A percentile compares a stretch with the other conserved stretches of the same genome.
Conservation (phyloP, 2,888 invertebrate species). For the Epinotia brunnichana region DNA sequence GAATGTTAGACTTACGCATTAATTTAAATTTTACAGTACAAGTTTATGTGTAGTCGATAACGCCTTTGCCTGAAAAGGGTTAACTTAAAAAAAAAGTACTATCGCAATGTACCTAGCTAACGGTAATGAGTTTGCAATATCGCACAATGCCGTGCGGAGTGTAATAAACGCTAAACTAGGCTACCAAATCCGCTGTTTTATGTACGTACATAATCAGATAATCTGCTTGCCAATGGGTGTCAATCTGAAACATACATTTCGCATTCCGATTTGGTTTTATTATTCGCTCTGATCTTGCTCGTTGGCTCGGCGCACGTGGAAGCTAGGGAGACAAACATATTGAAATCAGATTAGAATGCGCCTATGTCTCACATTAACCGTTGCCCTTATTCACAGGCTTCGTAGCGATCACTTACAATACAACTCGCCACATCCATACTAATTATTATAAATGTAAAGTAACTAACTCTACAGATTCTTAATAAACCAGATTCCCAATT, state of each 20-base stretch:
- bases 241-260: neutral
- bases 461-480: too few relatives aligned
- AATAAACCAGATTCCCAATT: too few relatives aligned
- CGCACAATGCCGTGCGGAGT: conserved; percentile 9
- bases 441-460: too few relatives aligned
- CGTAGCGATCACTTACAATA: neutral
- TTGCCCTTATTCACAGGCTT: neutral
- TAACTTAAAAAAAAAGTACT: too few relatives aligned
- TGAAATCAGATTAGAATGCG: neutral
- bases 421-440: neutral
- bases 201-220: conserved; percentile 6
- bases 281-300: too few relatives aligned
- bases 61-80: too few relatives aligned
- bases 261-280: too few relatives aligned
- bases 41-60: too few relatives aligned
- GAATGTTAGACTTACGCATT: too few relatives aligned
- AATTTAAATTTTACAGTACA: too few relatives aligned
- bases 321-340: neutral
- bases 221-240: neutral
- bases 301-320: neutral
- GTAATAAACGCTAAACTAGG: conserved; percentile 47
- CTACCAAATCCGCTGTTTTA: conserved; percentile 49
- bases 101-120: neutral
- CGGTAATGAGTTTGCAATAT: neutral
- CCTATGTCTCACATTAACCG: neutral